Evolutionary conservation across 2,888 invertebrate species (phyloP), one percentile per base, ranked within the genome.

Genomic region (Cyclophora albipunctata): DNA sequence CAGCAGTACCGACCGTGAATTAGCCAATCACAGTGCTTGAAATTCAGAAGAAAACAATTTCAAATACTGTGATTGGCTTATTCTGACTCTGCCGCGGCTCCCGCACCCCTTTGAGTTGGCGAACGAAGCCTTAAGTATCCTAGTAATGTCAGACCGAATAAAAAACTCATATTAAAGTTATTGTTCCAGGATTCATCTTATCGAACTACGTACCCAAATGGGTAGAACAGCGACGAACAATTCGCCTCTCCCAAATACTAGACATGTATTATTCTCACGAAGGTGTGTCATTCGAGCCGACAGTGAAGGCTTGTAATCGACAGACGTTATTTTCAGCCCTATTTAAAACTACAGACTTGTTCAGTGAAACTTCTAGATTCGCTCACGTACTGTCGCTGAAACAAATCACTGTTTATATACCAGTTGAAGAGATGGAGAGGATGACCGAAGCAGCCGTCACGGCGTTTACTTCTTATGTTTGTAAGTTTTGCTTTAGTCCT

Each of bases 221-320:
- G 92, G 67, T 86, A 3, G 76, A 82, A 48, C 78, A 84, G 51
- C 74, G 91, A 44, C 75, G 83, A 3, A 81, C 89, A 33, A 72
- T 92, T 34, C 81, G 90, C 7, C 74, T 93, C 1, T 92, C 92
- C 1, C 92, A 92, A 78, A 68, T 93, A 7, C 72, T 93, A 44
- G 91, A 92, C 54, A 92, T 92, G 92, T 93, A 92, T 69, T 93
- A 93, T 65, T 92, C 92, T 0, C 80, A 90, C 56, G 85, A 89
- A 51, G 93, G 92, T 0, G 80, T 91, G 1, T 88, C 90, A 0
- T 91, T 91, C 61, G 85, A 92, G 34, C 72, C 81, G 0, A 75
- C 76, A 40, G 82, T 91, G n/a, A 89, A 84, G 64, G 92, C 91
- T 3, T 92, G 92, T 59, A 88, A 90, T 55, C 79, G 92, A 50